These are phyloP conservation scores for Leucosticte australis DNA, from an alignment of 2,113 vertebrate species.

Conservation along the genomic window DNA sequence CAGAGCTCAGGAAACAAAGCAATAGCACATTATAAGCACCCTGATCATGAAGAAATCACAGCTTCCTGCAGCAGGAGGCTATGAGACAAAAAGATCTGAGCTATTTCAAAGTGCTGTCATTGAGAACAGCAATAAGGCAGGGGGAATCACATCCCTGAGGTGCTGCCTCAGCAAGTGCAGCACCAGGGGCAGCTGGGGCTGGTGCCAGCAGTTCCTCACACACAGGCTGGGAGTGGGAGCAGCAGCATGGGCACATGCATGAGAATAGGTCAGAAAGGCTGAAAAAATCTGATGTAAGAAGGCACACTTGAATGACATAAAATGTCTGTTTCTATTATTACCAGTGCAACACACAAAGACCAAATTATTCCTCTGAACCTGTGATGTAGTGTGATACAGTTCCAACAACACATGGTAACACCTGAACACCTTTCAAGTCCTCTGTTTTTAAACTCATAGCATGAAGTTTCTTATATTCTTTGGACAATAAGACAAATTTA, in stretches of 20 bases:
- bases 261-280: not conserved
- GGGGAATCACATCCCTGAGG: not conserved
- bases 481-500: not conserved
- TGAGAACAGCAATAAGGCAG: not conserved
- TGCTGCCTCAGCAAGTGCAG: not conserved
- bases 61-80: not conserved
- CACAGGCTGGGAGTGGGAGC: not conserved
- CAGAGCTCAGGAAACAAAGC: not conserved
- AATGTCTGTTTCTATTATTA: not conserved
- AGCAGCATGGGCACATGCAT: rapidly evolving
- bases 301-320: not conserved
- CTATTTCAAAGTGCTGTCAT: not conserved
- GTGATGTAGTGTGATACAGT: not conserved
- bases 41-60: not conserved
- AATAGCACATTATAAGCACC: not conserved
- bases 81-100: not conserved
- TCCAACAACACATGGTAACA: not conserved
- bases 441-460: not conserved
- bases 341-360: not conserved
- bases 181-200: not conserved
- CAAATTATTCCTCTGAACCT: not conserved
- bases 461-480: not conserved
- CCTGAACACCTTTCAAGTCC: not conserved
- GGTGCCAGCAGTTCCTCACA: not conserved
- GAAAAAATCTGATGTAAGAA: not conserved